Evolutionary conservation across 1,140 invertebrate genomes (phyloP).

Genomic region (Charaxes varanes): DNA sequence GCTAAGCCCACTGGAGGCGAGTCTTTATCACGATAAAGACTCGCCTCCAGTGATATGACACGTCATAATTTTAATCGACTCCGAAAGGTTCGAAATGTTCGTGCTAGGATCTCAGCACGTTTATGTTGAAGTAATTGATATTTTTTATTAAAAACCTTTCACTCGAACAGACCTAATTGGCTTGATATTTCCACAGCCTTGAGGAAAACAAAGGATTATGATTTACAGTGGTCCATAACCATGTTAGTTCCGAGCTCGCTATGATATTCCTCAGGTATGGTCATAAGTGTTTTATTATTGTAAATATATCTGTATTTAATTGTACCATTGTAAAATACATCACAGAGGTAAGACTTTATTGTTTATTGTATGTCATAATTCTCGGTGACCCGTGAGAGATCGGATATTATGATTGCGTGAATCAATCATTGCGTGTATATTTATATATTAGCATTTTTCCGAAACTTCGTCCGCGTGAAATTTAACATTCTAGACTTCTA

Average conservation of each 20-base stretch:
- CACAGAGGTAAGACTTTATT: constrained; percentile 2
- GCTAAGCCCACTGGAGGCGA: too few relatives aligned
- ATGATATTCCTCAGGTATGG: constrained; percentile 17
- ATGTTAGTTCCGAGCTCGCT: constrained; percentile 5
- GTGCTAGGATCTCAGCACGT: too few relatives aligned
- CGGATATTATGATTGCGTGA: not conserved
- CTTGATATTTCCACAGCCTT: constrained; percentile 14
- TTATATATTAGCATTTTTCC: too few relatives aligned
- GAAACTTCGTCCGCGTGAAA: too few relatives aligned
- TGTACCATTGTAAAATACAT: constrained; percentile 17
- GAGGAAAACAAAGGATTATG: constrained; percentile 14
- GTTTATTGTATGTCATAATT: constrained; percentile 13
- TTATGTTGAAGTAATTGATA: too few relatives aligned
- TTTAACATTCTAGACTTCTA: too few relatives aligned
- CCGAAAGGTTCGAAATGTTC: too few relatives aligned
- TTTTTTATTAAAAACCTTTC: too few relatives aligned
- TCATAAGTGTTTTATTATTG: constrained; percentile 25
- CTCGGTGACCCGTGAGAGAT: constrained; percentile 5
- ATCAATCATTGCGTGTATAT: not conserved
- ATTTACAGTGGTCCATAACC: constrained; percentile 8
- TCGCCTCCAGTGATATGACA: too few relatives aligned
- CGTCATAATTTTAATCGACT: too few relatives aligned
- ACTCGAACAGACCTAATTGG: not conserved
- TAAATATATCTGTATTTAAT: constrained; percentile 23
- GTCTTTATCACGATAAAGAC: too few relatives aligned